phyloP scores from a whole-genome alignment of 2,888 invertebrate genomes.

The Lumbricus terrestris region DNA sequence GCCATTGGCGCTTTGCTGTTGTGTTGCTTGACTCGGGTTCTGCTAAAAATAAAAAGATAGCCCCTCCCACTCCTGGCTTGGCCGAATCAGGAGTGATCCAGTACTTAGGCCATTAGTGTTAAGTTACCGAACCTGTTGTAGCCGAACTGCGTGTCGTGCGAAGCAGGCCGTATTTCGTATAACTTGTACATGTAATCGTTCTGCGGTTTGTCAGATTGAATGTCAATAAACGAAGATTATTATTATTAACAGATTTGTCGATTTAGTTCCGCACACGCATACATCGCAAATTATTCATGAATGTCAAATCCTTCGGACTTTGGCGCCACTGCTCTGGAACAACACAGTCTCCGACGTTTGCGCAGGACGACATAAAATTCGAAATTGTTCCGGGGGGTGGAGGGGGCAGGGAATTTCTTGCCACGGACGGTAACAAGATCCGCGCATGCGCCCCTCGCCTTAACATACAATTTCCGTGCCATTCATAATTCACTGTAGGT shows the following conservation, averaged over 20 bases:
- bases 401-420: neutral
- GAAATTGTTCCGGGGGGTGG: neutral
- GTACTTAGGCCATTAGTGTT: too few species aligned
- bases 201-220: too few species aligned
- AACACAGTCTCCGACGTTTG: neutral
- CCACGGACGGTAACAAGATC: neutral
- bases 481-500: neutral
- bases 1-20: too few species aligned
- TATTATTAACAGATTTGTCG: neutral
- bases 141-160: too few species aligned
- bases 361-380: neutral
- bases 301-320: neutral
- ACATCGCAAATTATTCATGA: constrained; percentile 3
- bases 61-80: too few species aligned
- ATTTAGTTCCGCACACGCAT: neutral
- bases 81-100: too few species aligned
- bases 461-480: neutral
- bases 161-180: too few species aligned
- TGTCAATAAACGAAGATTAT: too few species aligned
- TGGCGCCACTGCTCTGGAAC: neutral
- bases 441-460: neutral
- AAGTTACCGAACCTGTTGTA: too few species aligned
- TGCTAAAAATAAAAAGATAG: too few species aligned
- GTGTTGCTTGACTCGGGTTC: too few species aligned
- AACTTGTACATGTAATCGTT: too few species aligned